Percentiles rank a stretch among this genome's conserved stretches.
phyloP scores from a whole-genome alignment of 2,113 vertebrate genomes.

The Indri indri region DNA sequence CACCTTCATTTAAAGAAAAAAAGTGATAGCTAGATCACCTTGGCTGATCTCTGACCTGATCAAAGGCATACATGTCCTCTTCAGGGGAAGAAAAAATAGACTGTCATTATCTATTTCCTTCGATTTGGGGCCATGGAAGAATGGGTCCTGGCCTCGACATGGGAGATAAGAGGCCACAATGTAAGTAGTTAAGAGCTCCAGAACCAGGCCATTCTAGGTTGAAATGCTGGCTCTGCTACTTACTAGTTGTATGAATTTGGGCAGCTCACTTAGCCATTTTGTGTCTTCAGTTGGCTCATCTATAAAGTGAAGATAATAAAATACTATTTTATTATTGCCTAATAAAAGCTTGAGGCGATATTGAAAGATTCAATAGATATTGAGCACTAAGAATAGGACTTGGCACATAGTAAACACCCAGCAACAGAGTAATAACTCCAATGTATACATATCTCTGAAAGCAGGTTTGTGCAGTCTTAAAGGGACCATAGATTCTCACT shows the following conservation, averaged over 20 bases:
- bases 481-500: background rate
- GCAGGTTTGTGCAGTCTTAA: background rate
- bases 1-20: background rate
- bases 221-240: background rate
- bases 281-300: background rate
- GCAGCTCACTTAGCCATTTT: background rate
- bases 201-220: background rate
- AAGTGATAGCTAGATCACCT: background rate
- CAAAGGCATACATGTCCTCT: background rate
- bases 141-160: background rate
- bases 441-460: background rate
- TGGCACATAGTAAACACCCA: conserved; percentile 28
- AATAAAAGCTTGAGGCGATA: background rate
- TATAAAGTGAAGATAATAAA: background rate
- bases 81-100: background rate
- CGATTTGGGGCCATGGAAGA: background rate
- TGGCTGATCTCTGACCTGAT: background rate
- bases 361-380: background rate
- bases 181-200: background rate
- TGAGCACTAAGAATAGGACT: background rate
- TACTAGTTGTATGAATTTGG: background rate
- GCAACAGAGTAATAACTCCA: background rate
- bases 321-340: background rate
- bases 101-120: background rate
- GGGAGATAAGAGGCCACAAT: background rate